Evolutionary conservation across 2,888 invertebrate species (phyloP).

Genomic region (Synanthedon vespiformis): DNA sequence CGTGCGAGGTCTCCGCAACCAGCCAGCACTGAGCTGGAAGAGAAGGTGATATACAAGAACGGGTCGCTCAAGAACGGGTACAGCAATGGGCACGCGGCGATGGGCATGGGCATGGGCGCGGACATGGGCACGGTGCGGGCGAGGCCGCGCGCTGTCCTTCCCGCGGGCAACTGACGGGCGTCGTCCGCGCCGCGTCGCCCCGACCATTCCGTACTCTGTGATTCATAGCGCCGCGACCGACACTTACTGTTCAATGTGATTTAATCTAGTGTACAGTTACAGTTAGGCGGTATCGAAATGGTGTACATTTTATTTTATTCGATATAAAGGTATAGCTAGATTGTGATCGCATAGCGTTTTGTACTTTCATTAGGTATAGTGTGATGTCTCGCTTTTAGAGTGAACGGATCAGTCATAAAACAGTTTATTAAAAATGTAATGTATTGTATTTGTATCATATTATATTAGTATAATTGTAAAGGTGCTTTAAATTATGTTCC

Average conservation of each 20-base stretch:
- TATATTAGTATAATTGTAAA: neutral
- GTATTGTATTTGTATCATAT: neutral
- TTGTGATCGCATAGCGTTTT: constrained; percentile 67
- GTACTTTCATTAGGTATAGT: constrained; percentile 42
- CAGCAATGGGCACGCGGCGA: constrained; percentile 45
- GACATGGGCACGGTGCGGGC: constrained; percentile 20
- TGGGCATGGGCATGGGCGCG: constrained; percentile 2
- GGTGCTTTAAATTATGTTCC: constrained; percentile 2
- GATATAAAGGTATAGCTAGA: constrained; percentile 50
- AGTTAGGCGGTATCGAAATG: constrained; percentile 47
- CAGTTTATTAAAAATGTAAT: neutral
- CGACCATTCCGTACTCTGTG: constrained; percentile 39
- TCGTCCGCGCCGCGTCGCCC: constrained; percentile 15
- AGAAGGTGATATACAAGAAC: constrained; percentile 35
- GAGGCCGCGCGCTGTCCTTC: constrained; percentile 53
- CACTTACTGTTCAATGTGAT: constrained; percentile 51
- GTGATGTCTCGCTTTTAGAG: constrained; percentile 30
- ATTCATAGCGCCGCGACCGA: constrained; percentile 18
- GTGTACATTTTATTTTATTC: constrained; percentile 61
- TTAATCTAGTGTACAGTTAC: constrained; percentile 59
- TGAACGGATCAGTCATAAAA: constrained; percentile 1
- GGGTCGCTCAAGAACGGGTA: constrained; percentile 47
- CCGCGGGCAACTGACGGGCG: constrained; percentile 58
- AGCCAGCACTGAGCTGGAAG: constrained; percentile 26
- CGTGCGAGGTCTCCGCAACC: constrained; percentile 35